Base-by-base conservation (phyloP, 2,113 vertebrate species). In the Alligator mississippiensis region DNA sequence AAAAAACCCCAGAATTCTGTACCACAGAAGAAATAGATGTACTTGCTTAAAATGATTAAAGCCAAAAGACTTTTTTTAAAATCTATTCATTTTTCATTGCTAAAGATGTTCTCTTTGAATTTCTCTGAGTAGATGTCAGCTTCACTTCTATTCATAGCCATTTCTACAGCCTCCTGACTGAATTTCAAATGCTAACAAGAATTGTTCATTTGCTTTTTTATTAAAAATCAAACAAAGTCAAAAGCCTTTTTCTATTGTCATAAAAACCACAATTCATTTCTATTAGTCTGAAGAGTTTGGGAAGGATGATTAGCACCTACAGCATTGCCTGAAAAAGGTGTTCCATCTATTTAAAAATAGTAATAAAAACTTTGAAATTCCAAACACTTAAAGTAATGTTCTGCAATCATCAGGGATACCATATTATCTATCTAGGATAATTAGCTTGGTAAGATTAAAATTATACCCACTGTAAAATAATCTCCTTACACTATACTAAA, bases 401-500 rank as follows among this genome's bases (percentile, higher is more conserved):
- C 30, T 21, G 22, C 85, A 92, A 90, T 79, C 77, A 77, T 75
- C 68, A 87, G 63, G 82, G 83, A 79, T 92, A 97, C 93, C 24
- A 68, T 68, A 96, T 63, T 82, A 91, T 64, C 88, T 81, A 22
- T 38, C 85, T 92, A 88, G 91, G 60, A 19, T 0, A 0, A 92
- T 88, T 61, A 83, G 86, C 88, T 47, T 63, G 77, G 16, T 78
- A 78, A 87, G 81, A 96, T 92, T 90, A 88, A 93, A 96, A 77
- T 91, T 92, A 88, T 54, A 88, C 84, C 66, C 66, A 61, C 66
- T 60, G 80, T 82, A 92, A 90, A 84, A 79, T 96, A 90, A 91
- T 60, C 86, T 19, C 14, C 11, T 54, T 85, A 19, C 22, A 30
- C 19, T 83, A 8, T 92, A 89, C 85, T 78, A 91, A 91, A 85